Evolutionary conservation across 1,140 invertebrate species (phyloP).

Genomic region (Dolichoris vasculosae): DNA sequence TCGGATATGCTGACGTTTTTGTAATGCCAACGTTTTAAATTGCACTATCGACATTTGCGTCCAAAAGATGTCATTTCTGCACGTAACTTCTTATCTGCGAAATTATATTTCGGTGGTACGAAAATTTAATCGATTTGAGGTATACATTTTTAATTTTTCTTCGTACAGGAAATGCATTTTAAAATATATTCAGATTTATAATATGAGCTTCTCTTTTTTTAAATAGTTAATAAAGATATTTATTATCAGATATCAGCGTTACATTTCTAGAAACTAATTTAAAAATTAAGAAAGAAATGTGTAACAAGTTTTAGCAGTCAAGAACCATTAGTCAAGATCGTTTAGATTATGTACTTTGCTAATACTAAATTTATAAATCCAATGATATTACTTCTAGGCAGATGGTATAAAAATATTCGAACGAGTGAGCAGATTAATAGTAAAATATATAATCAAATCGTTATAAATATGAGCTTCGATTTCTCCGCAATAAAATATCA

Average conservation of each 20-base stretch:
- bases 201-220: background rate
- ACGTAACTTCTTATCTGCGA: no score
- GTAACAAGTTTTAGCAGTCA: background rate
- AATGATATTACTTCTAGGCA: background rate
- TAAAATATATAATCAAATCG: background rate
- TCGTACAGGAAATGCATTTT: background rate
- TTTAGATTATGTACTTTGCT: background rate
- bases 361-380: slow-evolving; percentile 1
- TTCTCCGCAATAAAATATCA: slow-evolving; percentile 1
- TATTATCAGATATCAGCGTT: background rate
- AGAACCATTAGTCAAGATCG: slow-evolving; percentile 4
- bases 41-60: background rate
- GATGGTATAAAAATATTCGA: background rate
- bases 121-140: no score
- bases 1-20: background rate
- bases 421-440: background rate
- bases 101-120: no score
- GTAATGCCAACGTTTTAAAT: background rate
- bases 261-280: slow-evolving; percentile 4
- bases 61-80: background rate
- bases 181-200: background rate
- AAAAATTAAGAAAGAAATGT: background rate
- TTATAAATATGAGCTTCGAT: background rate
- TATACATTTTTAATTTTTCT: background rate
- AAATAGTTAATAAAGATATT: background rate